Evolutionary conservation across 2,797 vertebrate species (phyloP).

Genomic region (Crocodylus rhombifer): DNA sequence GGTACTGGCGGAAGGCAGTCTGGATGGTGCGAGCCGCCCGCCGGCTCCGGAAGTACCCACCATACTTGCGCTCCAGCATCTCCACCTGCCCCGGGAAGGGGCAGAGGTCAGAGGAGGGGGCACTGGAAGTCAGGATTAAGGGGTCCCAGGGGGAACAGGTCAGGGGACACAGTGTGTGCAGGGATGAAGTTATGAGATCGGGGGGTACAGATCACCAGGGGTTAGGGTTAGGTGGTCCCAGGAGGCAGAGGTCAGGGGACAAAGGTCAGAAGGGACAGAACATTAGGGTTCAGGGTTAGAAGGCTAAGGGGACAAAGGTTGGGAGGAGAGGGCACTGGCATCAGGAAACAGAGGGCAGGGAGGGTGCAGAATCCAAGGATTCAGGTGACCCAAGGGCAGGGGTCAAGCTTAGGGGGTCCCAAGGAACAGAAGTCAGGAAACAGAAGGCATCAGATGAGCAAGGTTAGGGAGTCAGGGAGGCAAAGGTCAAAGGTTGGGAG

Average conservation of each 20-base stretch:
- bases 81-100: slow-evolving; percentile 85
- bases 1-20: slow-evolving; percentile 95
- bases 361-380: too few species aligned
- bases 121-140: too few species aligned
- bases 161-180: not conserved
- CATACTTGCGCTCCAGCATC: slow-evolving; percentile 96
- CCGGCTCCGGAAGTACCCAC: slow-evolving; percentile 93
- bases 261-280: not conserved
- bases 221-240: too few species aligned
- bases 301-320: too few species aligned
- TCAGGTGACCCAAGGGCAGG: too few species aligned
- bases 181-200: not conserved
- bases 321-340: too few species aligned
- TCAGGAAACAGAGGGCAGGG: too few species aligned
- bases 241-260: too few species aligned
- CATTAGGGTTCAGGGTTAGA: too few species aligned
- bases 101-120: not conserved
- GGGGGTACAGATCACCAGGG: not conserved
- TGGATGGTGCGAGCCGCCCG: slow-evolving; percentile 94
- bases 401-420: too few species aligned
- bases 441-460: not conserved
- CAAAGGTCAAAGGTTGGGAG: too few species aligned
- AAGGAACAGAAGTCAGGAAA: too few species aligned
- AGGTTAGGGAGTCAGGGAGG: not conserved
- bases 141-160: not conserved